A percentile compares a stretch with the other conserved stretches of the same genome.
These are phyloP conservation scores for Centroberyx gerrardi DNA, from an alignment of 2,797 vertebrate species.

Conservation along the genomic window DNA sequence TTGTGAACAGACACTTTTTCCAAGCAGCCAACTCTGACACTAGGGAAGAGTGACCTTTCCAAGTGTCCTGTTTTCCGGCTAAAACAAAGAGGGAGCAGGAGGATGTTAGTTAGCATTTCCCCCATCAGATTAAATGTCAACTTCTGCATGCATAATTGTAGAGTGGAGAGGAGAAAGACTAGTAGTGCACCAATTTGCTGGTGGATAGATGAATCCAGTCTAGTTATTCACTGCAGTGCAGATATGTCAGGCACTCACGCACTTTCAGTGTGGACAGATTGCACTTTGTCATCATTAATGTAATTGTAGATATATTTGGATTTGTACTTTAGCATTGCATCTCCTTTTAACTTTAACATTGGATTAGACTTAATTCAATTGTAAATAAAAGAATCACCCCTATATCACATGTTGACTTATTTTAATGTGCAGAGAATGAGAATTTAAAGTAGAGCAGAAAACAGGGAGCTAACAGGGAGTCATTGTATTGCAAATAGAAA, in stretches of 20 bases:
- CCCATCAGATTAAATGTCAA: constrained; percentile 83
- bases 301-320: constrained; percentile 34
- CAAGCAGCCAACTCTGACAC: constrained; percentile 70
- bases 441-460: constrained; percentile 59
- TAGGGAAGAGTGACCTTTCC: constrained; percentile 84
- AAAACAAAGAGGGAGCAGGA: constrained; percentile 80
- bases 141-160: constrained; percentile 83
- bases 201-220: constrained; percentile 54
- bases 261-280: constrained; percentile 23
- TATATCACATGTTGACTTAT: constrained; percentile 45
- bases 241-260: constrained; percentile 39
- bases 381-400: constrained; percentile 47
- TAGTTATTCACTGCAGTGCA: constrained; percentile 66
- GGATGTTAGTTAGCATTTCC: constrained; percentile 81
- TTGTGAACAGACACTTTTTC: constrained; percentile 74
- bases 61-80: constrained; percentile 77
- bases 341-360: constrained; percentile 42
- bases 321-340: constrained; percentile 5
- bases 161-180: constrained; percentile 61
- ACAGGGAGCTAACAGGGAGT: constrained; percentile 43
- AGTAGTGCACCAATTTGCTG: constrained; percentile 71
- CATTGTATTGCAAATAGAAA: constrained; percentile 70
- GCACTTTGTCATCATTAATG: constrained; percentile 12
- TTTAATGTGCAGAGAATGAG: constrained; percentile 34
- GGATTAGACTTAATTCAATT: constrained; percentile 49